Base-by-base conservation (phyloP, 1,140 invertebrate genomes). In the Calephelis nemesis region DNA sequence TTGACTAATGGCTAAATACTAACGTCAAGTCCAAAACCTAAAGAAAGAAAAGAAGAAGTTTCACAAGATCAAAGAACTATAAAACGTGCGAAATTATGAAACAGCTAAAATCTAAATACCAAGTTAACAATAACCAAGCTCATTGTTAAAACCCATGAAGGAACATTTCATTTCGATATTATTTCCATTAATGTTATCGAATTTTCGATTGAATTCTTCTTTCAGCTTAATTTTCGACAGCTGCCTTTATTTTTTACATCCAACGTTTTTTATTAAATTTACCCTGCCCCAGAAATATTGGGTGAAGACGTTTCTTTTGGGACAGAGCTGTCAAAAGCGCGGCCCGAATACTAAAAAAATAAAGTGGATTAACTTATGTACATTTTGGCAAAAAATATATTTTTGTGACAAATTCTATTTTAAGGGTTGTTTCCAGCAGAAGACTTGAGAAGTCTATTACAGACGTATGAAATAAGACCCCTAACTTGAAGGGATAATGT, bases 181-280 rank as follows among this genome's bases (percentile, higher is more conserved):
- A 47, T 47, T 64, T 64, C 47, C 30, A 50, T 49, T 49, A 64
- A 7, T 45, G 42, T 9, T 45, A 45, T 45, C 42, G 42, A 45
- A 45, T 45, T 45, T 45, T 45, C 42, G 42, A 45, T 45, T 45
- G 42, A 45, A 45, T 45, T 45, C 42, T 45, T 67, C 40, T 47
- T 66, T 58, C 11, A 45, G 54, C 52, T 58, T 67, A 58, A 67
- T 67, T 58, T 54, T 60, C 45, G 65, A 67, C 65, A 67, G 42
- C 65, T 60, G 52, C 58, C 52, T 67, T 67, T 67, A 67, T 67
- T 67, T 67, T 45, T 30, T n/a, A 60, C 54, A 19, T 40, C 65
- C 15, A 47, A 54, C 52, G 52, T 67, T 67, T 54, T 65, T 58
- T 67, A 67, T 67, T 67, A 67, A 54, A 67, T 67, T 66, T 58